Evolutionary conservation across 2,888 invertebrate genomes (phyloP), one percentile per base, ranked within the genome.

Genomic region (Drosophila quinaria): DNA sequence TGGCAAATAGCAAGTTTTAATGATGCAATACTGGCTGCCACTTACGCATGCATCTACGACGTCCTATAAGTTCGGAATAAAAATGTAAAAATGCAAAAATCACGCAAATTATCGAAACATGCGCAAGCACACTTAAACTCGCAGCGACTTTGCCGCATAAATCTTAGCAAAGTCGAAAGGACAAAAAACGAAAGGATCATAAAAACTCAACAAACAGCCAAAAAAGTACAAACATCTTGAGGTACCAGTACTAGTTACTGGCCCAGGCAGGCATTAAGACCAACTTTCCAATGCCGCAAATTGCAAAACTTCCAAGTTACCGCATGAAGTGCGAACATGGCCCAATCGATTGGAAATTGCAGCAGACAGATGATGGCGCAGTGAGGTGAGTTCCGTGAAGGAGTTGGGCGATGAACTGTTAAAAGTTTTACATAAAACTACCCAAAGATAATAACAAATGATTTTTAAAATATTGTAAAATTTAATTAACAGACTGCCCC

Each of bases 51-150:
- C 68, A 58, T 19, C 39, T 44, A 62, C 47, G 46, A 31, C 5
- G 59, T 29, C 50, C 52, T 33, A 51, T 35, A 29, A 39, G 60
- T 46, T 25, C 41, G 39, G 22, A 17, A 22, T 22, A 52, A 72
- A 61, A 13, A 33, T 31, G 25, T 29, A 46, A 54, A 80, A 80
- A 80, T 90, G 87, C 83, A 87, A 80, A 87, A 88, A 87, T 90
- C 87, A 88, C 90, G 87, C 87, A 90, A 87, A 87, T 87, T 90
- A 87, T 87, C 87, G 90, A 90, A 90, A 87, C 83, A 87, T 89
- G 89, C 81, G 76, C 74, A 74, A 81, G 81, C 81, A 80, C 80
- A 79, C 87, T 90, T 86, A 76, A 87, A 64, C 78, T 82, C 66
- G 60, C 54, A 58, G 49, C 80, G 86, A 86, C 82, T 88, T 75